Percentiles rank a stretch among this genome's conserved stretches.
Conservation (phyloP, 1,140 invertebrate species). For the Bradysia coprophila region DNA sequence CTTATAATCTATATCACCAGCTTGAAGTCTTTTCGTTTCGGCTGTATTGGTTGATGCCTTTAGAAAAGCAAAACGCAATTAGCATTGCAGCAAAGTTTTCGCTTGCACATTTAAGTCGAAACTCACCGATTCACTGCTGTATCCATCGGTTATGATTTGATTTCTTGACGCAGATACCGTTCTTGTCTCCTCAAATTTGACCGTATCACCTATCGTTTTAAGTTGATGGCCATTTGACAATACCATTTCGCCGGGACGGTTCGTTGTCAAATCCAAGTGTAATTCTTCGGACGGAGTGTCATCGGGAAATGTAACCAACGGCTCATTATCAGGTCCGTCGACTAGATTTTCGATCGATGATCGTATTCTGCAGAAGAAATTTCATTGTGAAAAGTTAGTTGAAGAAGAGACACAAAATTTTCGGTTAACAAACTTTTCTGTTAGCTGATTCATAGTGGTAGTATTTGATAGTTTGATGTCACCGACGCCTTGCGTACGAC, state of each 20-base stretch:
- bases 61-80: background rate
- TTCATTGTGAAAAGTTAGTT: no score
- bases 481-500: conserved; percentile 3
- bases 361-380: conserved; percentile 33
- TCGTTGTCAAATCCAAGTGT: conserved; percentile 16
- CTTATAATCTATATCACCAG: conserved; percentile 57
- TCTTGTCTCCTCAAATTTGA: conserved; percentile 62
- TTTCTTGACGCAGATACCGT: conserved; percentile 60
- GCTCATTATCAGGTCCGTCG: conserved; percentile 33
- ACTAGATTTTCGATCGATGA: conserved; percentile 46
- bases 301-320: conserved; percentile 60
- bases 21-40: conserved; percentile 56
- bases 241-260: conserved; percentile 4
- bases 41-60: conserved; percentile 45
- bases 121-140: conserved; percentile 54
- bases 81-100: no score
- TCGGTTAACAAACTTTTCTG: conserved; percentile 26
- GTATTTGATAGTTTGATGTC: conserved; percentile 27
- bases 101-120: background rate
- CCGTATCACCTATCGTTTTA: conserved; percentile 38
- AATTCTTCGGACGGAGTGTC: conserved; percentile 35
- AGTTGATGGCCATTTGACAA: conserved; percentile 9
- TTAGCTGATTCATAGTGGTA: conserved; percentile 27
- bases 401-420: conserved; percentile 3
- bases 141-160: conserved; percentile 62